Conservation (phyloP, 2,888 invertebrate genomes). For the Polymixis flavicincta region DNA sequence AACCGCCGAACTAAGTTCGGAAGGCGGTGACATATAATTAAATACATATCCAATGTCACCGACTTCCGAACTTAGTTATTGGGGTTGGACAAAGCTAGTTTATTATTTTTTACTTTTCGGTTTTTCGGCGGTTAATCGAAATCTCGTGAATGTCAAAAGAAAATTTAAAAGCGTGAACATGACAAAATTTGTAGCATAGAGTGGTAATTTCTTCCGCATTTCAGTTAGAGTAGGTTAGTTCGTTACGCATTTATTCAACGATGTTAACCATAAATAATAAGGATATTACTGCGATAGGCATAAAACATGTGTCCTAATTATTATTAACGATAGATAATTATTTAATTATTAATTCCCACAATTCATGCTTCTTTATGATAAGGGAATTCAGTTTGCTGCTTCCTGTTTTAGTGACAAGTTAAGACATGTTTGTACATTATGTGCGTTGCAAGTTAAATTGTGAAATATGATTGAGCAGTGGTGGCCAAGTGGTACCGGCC, state of each 20-base stretch:
- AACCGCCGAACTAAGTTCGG: no score
- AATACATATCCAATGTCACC: no score
- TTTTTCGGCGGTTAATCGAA: no score
- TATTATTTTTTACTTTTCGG: no score
- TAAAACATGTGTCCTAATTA: constrained; percentile 30
- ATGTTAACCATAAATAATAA: constrained; percentile 20
- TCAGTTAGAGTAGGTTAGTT: background rate
- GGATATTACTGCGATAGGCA: constrained; percentile 9
- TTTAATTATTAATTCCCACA: constrained; percentile 41
- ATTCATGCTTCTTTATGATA: constrained; percentile 44
- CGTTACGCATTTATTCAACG: constrained; percentile 2
- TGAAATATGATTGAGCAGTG: no score
- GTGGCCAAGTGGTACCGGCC: no score
- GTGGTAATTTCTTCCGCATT: background rate
- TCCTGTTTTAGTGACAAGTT: constrained; percentile 50
- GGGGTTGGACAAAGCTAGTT: no score
- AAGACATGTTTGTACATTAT: constrained; percentile 46
- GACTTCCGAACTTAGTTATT: no score
- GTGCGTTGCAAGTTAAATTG: background rate
- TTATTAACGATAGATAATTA: constrained; percentile 18
- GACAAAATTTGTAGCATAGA: no score
- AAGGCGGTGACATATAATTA: no score
- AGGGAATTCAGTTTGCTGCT: constrained; percentile 29
- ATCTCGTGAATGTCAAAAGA: no score
- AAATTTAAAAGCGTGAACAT: background rate